Percentiles rank a stretch among this genome's conserved stretches.
These are phyloP conservation scores for Caranx ignobilis DNA, from an alignment of 2,113 vertebrate species.

Conservation along the genomic window DNA sequence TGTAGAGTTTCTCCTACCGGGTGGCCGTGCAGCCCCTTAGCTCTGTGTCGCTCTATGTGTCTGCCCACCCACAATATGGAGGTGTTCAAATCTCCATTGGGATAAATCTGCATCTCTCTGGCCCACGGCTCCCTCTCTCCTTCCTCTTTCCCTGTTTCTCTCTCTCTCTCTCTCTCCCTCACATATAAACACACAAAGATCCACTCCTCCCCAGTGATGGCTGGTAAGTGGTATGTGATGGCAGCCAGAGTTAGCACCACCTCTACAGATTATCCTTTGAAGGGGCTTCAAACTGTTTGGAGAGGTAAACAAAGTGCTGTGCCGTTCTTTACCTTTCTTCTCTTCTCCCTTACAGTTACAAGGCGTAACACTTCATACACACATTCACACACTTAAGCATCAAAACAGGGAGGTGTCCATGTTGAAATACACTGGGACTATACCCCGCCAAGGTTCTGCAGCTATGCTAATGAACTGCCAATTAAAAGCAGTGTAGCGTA, in stretches of 20 bases:
- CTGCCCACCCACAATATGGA: constrained; percentile 80
- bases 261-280: constrained; percentile 43
- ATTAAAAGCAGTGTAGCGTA: constrained; percentile 56
- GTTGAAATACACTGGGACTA: constrained; percentile 22
- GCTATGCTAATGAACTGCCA: constrained; percentile 63
- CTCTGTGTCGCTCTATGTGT: constrained; percentile 66
- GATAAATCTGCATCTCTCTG: constrained; percentile 74
- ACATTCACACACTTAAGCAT: constrained; percentile 17
- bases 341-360: neutral
- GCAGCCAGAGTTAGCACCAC: constrained; percentile 42
- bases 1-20: constrained; percentile 72
- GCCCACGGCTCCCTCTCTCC: constrained; percentile 31
- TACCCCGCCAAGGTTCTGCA: constrained; percentile 44
- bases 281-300: constrained; percentile 33
- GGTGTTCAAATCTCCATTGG: constrained; percentile 75
- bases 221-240: constrained; percentile 47
- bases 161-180: constrained; percentile 7
- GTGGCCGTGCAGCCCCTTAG: constrained; percentile 74
- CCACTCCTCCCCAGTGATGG: constrained; percentile 23
- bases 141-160: neutral
- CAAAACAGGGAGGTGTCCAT: constrained; percentile 32
- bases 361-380: neutral
- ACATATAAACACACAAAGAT: constrained; percentile 29
- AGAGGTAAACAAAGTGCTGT: constrained; percentile 14
- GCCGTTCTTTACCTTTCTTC: constrained; percentile 8